These are phyloP conservation scores for Copidosoma aretas DNA, from an alignment of 2,888 invertebrate species.

Conservation along the genomic window DNA sequence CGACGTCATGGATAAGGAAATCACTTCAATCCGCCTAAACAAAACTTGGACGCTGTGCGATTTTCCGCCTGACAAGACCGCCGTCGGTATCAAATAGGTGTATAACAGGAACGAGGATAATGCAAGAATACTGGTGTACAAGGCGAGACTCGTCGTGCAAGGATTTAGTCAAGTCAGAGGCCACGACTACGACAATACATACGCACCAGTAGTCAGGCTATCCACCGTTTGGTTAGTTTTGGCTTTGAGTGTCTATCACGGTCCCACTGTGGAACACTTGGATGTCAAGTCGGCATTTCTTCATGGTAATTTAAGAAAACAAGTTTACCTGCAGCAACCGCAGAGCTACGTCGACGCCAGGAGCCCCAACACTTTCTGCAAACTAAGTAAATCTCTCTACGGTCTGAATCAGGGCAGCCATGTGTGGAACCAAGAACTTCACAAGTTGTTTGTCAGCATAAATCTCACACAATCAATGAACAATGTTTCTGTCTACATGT, in stretches of 20 bases:
- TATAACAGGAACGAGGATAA: neutral
- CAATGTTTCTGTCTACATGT: conserved; percentile 43
- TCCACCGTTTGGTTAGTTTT: neutral
- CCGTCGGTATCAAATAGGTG: conserved; percentile 4
- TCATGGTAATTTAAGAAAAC: conserved; percentile 14
- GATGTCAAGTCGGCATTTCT: conserved; percentile 24
- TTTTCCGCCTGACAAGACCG: neutral
- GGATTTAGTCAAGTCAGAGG: neutral
- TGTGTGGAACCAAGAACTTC: conserved; percentile 16
- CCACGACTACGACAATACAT: neutral
- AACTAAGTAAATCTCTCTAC: conserved; percentile 32
- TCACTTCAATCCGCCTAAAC: neutral
- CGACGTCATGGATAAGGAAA: neutral
- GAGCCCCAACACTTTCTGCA: conserved; percentile 15
- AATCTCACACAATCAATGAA: neutral
- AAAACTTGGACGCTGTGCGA: neutral
- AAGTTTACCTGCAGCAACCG: conserved; percentile 20
- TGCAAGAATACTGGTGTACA: neutral
- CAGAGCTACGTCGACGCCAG: conserved; percentile 4
- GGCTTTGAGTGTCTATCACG: neutral
- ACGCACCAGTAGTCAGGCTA: neutral
- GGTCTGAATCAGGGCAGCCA: conserved; percentile 27
- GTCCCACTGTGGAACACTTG: neutral
- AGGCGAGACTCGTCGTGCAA: neutral
- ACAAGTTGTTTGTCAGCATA: no score